phyloP scores from a whole-genome alignment of 2,113 vertebrate genomes.

The Vulpes ferrilata region DNA sequence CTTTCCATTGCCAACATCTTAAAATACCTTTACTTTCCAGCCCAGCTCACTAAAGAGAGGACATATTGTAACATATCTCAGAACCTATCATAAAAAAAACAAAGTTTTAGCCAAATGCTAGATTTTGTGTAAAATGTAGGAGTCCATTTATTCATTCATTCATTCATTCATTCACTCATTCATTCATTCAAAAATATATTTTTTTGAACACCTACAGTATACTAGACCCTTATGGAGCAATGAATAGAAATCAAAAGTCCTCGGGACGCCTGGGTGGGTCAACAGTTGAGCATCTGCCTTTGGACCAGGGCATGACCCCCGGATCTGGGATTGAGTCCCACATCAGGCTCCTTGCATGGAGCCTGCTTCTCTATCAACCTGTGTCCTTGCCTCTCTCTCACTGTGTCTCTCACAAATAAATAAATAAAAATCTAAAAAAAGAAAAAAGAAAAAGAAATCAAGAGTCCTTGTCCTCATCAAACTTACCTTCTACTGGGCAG shows the following conservation, averaged over 20 bases:
- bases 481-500: background rate
- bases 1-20: background rate
- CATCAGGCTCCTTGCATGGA: too few relatives aligned
- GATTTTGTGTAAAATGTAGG: background rate
- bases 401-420: too few relatives aligned
- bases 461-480: background rate
- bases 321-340: too few relatives aligned
- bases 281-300: too few relatives aligned
- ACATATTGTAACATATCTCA: background rate
- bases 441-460: background rate
- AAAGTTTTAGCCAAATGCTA: background rate
- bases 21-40: background rate
- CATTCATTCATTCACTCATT: background rate
- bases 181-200: background rate
- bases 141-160: background rate
- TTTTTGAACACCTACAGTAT: background rate
- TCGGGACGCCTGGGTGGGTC: too few relatives aligned
- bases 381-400: too few relatives aligned
- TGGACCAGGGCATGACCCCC: too few relatives aligned
- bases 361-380: too few relatives aligned
- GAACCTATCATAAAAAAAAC: background rate
- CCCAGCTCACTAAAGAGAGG: background rate
- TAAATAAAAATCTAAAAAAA: too few relatives aligned
- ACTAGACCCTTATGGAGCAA: background rate
- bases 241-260: background rate